Evolutionary conservation across 2,113 vertebrate species (phyloP).

Genomic region (Polyodon spathula): DNA sequence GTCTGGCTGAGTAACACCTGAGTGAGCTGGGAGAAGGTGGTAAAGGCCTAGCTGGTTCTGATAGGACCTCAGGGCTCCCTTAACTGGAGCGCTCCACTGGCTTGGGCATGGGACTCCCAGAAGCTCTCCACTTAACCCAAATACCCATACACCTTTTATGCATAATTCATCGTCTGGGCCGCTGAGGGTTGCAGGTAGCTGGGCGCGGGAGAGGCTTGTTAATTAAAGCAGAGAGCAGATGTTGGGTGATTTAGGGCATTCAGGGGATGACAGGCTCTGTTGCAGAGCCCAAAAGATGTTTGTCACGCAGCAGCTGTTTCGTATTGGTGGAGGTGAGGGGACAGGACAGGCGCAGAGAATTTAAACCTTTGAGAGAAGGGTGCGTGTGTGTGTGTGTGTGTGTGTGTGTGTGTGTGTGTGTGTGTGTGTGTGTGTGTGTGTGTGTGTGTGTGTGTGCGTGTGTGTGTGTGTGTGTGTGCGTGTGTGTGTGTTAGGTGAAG

Average conservation of each 20-base stretch:
- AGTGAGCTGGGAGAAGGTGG: constrained; percentile 22
- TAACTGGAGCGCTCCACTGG: constrained; percentile 28
- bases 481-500: no score
- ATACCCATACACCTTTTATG: constrained; percentile 42
- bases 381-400: neutral
- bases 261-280: constrained; percentile 23
- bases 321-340: constrained; percentile 6
- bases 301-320: constrained; percentile 17
- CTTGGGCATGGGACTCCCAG: constrained; percentile 34
- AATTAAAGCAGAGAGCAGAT: constrained; percentile 46
- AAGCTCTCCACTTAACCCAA: constrained; percentile 52
- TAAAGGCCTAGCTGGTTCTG: constrained; percentile 27
- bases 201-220: constrained; percentile 33
- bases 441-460: constrained; percentile 28
- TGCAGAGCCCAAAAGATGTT: constrained; percentile 27
- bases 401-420: constrained; percentile 5
- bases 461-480: constrained; percentile 21
- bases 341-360: no score
- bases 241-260: constrained; percentile 35
- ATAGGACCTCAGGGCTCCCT: constrained; percentile 23
- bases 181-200: constrained; percentile 36
- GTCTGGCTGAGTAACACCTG: constrained; percentile 35
- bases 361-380: neutral
- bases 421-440: constrained; percentile 9
- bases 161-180: constrained; percentile 53